Percentiles rank a stretch among this genome's conserved stretches.
These are phyloP conservation scores for Amphilophus citrinellus DNA, from an alignment of 2,113 vertebrate genomes.

Conservation along the genomic window DNA sequence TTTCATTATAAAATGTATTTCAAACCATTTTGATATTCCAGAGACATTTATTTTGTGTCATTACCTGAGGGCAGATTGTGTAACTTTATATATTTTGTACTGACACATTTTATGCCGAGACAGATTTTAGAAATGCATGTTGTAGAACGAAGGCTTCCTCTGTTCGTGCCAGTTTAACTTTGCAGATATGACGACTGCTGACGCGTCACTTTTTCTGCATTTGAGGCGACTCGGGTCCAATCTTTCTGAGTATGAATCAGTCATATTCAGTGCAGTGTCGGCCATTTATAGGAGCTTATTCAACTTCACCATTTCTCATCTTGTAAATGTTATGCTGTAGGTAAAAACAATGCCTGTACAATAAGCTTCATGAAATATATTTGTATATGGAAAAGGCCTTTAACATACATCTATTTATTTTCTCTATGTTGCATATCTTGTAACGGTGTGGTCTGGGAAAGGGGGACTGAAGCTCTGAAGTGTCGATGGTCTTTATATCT, in stretches of 20 bases:
- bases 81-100: slow-evolving; percentile 69
- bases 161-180: background rate
- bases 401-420: slow-evolving; percentile 92
- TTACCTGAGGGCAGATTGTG: slow-evolving; percentile 47
- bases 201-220: background rate
- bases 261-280: background rate
- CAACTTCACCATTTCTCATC: slow-evolving; percentile 57
- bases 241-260: background rate
- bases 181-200: background rate
- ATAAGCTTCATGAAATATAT: slow-evolving; percentile 85
- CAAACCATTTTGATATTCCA: slow-evolving; percentile 62
- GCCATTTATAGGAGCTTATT: slow-evolving; percentile 17
- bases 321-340: slow-evolving; percentile 80
- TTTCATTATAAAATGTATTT: slow-evolving; percentile 49
- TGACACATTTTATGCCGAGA: slow-evolving; percentile 29
- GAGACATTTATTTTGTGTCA: slow-evolving; percentile 60
- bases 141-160: slow-evolving; percentile 14
- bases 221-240: background rate
- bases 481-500: slow-evolving; percentile 39
- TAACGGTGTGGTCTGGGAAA: slow-evolving; percentile 42
- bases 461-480: slow-evolving; percentile 14
- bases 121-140: slow-evolving; percentile 36
- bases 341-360: slow-evolving; percentile 84
- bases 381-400: slow-evolving; percentile 90
- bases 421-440: slow-evolving; percentile 79